A percentile compares a stretch with the other conserved stretches of the same genome.
Conservation (phyloP, 2,797 vertebrate species). For the Buceros bicornis region DNA sequence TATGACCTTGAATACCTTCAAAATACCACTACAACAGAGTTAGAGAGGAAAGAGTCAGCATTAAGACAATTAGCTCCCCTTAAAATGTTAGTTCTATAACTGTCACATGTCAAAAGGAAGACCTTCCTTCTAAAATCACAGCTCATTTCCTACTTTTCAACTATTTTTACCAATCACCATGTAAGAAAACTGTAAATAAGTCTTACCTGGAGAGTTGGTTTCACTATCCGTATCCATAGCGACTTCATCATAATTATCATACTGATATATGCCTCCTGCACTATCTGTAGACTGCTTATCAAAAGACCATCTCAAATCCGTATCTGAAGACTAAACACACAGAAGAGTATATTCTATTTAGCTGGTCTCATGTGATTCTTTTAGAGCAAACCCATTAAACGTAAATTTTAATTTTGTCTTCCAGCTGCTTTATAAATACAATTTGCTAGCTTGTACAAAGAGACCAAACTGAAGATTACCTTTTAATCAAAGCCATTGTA, state of each 20-base stretch:
- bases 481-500: not conserved
- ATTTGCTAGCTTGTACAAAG: not conserved
- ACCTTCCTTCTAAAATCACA: not conserved
- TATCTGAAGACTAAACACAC: slow-evolving; percentile 87
- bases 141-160: not conserved
- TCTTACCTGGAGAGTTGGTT: slow-evolving; percentile 92
- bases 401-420: not conserved
- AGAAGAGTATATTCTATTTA: slow-evolving; percentile 11
- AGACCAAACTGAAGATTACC: not conserved
- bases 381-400: not conserved
- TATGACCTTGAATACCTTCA: not conserved
- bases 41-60: fast-evolving
- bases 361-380: not conserved
- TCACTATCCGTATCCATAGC: slow-evolving; percentile 99
- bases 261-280: slow-evolving; percentile 94
- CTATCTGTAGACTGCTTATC: slow-evolving; percentile 88
- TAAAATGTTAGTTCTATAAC: not conserved
- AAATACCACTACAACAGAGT: not conserved
- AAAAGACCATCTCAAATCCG: slow-evolving; percentile 88
- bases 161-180: not conserved
- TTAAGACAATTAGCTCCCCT: not conserved
- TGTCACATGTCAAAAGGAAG: not conserved
- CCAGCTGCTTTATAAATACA: not conserved
- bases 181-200: not conserved
- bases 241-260: slow-evolving; percentile 99